Base-by-base conservation (phyloP, 1,140 invertebrate genomes). In the Homarus americanus region DNA sequence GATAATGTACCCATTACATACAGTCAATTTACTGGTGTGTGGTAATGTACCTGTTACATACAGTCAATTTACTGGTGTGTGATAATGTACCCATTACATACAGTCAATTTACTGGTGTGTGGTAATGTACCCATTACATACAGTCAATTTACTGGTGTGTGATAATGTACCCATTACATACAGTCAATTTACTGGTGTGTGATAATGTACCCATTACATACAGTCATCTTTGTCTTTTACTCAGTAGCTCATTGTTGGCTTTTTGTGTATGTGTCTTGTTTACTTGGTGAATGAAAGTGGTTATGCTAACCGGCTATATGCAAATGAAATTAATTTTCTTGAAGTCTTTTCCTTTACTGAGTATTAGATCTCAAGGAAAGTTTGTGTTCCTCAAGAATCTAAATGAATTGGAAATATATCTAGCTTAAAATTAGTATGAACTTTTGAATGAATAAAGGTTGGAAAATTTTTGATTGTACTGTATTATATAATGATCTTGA, bases 231-330 rank as follows among this genome's bases (percentile, higher is more conserved):
- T 87, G 58, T 17, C 15, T 78, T 41, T 44, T 79, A 44, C 63
- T 69, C n/a, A 58, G 36, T 69, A 73, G 66, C 49, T 84, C 36
- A 72, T 24, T 84, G 82, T 84, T 76, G 17, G 36, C 40, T 69
- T 73, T 69, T 84, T 72, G 66, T 84, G 82, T 84, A 28, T 84
- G 82, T 44, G 28, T 84, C 63, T 41, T 66, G 24, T 83, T 66
- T 66, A 83, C 58, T 84, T 38, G 73, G 73, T 76, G 73, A 76
- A 76, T 76, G 73, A 41, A 3, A 41, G 36, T 38, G 36, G 36
- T 38, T 38, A n/a, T 38, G 73, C 40, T 76, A 38, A 76, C 40
- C 40, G 73, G 7, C 73, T 76, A n/a, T 76, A 36, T 76, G 73
- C 73, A 76, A 41, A 17, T 41, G 73, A 32, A 75, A 32, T 9